These are phyloP conservation scores for Allolobophora icterica DNA, from an alignment of 2,888 invertebrate species.

Conservation along the genomic window DNA sequence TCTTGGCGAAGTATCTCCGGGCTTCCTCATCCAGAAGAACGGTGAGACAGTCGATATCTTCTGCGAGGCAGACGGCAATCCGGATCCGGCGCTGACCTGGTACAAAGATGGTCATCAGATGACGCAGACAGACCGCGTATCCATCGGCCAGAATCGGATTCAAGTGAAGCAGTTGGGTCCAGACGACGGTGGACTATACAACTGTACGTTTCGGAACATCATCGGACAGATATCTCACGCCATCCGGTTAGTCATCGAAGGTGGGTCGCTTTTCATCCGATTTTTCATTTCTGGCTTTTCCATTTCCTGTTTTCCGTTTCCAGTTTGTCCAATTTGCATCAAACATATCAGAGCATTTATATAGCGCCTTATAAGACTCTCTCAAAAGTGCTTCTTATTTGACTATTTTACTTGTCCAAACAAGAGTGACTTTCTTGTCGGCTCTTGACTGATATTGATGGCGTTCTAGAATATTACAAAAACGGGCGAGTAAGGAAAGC, in stretches of 20 bases:
- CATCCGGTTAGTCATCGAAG: constrained; percentile 92
- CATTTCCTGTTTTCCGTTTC: neutral
- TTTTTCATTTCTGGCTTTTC: neutral
- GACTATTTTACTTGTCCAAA: too few relatives aligned
- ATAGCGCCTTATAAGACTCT: too few relatives aligned
- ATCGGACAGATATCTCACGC: constrained; percentile 95
- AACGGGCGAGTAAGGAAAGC: too few relatives aligned
- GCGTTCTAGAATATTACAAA: too few relatives aligned
- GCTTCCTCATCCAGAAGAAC: constrained; percentile 52
- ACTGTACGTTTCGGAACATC: constrained; percentile 91
- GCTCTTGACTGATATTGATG: too few relatives aligned
- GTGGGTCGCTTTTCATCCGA: constrained; percentile 60
- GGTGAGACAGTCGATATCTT: constrained; percentile 94
- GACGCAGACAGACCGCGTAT: constrained; percentile 35
- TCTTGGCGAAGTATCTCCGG: constrained; percentile 46
- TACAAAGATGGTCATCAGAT: constrained; percentile 73
- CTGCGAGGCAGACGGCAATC: constrained; percentile 92
- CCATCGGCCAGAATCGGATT: constrained; percentile 37
- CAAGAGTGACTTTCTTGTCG: too few relatives aligned
- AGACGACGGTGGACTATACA: constrained; percentile 95
- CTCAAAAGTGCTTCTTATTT: too few relatives aligned
- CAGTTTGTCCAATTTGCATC: neutral
- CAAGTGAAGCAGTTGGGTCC: constrained; percentile 85
- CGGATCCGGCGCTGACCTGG: constrained; percentile 93
- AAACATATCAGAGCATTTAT: neutral